Base-by-base conservation (phyloP, 2,113 vertebrate genomes). In the Sminthopsis crassicaudata region DNA sequence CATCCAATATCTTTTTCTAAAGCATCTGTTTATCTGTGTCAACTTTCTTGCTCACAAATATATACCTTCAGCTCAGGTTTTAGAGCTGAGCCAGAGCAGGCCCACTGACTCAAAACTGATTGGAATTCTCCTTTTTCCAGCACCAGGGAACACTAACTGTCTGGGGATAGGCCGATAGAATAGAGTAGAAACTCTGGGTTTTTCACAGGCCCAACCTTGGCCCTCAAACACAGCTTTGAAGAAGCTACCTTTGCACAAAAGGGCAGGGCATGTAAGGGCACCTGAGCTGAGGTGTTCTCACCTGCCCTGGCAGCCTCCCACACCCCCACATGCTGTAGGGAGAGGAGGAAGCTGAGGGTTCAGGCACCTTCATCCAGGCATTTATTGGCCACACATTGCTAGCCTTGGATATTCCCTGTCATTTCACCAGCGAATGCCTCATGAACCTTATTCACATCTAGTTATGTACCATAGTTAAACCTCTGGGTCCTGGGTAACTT, bases 231-330 rank as follows among this genome's bases (percentile, higher is more conserved):
- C n/a, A 42, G 16, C 67, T 42, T 84, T 14, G 1, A n/a, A 42
- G 67, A 84, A 84, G 67, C 36, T 30, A 23, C 67, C 4, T 84
- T 42, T 23, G n/a, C 67, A 84, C 67, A 84, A 16, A 6, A 84
- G 67, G 19, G n/a, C 12, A 90, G 94, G 93, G 36, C 92, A 90
- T 5, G 92, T 94, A 30, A 88, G 54, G 94, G 42, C 90, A 91
- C 4, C 1, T 22, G 2, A 8, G 8, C 3, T 25, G 55, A 90
- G 50, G 12, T 91, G 94, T 90, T 96, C 94, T 96, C 36, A 94
- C 46, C 89, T 94, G 94, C 89, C 57, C 54, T 92, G 36, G 36
- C 16, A 16, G 53, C 8, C 84, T 9, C 55, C 46, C 91, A 76
- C 10, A 0, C 90, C 53, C 57, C 91, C 53, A 46, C 42, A 46